Evolutionary conservation across 2,888 invertebrate genomes (phyloP).

Genomic region (Lagria hirta): DNA sequence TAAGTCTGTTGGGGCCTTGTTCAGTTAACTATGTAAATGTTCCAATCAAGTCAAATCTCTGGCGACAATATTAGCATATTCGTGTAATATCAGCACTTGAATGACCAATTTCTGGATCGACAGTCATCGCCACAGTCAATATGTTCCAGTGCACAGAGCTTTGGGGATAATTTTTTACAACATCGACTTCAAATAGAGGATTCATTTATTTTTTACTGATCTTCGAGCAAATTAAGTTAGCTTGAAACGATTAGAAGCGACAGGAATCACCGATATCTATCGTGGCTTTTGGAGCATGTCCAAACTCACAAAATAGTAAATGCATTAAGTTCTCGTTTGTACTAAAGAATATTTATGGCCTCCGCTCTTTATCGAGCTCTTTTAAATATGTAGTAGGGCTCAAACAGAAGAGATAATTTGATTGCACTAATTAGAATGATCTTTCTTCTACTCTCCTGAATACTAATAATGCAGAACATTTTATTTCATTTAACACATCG

Average conservation of each 20-base stretch:
- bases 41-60: constrained; percentile 43
- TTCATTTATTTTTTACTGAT: constrained; percentile 8
- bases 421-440: no score
- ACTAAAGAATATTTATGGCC: constrained; percentile 19
- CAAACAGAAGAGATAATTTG: no score
- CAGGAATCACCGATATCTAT: constrained; percentile 17
- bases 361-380: constrained; percentile 9
- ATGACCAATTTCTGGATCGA: constrained; percentile 41
- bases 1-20: constrained; percentile 34
- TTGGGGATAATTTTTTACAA: constrained; percentile 17
- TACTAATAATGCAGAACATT: no score
- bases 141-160: constrained; percentile 23
- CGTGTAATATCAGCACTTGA: constrained; percentile 41
- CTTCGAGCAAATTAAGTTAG: constrained; percentile 14
- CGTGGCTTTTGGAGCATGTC: constrained; percentile 20
- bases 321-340: constrained; percentile 19
- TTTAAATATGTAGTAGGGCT: constrained; percentile 25
- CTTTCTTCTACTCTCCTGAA: no score
- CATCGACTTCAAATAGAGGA: constrained; percentile 11
- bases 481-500: no score
- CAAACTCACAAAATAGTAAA: constrained; percentile 21
- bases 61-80: constrained; percentile 44
- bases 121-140: constrained; percentile 38
- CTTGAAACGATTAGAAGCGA: constrained; percentile 14
- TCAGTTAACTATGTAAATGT: constrained; percentile 45